Conservation (phyloP, 1,140 invertebrate genomes). For the fruit fly (Drosophila melanogaster) region DNA sequence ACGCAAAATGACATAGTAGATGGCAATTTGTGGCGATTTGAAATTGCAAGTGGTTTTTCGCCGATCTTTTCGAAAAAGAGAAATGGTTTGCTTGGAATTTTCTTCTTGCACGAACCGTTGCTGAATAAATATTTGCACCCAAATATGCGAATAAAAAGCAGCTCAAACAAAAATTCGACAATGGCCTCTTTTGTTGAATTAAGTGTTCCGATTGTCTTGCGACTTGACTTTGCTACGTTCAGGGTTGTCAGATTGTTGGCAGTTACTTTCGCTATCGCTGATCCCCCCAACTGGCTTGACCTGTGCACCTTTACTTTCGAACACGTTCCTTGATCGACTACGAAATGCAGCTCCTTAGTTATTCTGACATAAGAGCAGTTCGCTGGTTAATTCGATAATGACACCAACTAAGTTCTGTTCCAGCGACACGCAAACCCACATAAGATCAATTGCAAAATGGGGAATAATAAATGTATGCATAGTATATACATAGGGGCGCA, state of each 20-base stretch:
- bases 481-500: not conserved
- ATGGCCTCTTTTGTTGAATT: conserved; percentile 26
- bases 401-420: too few relatives aligned
- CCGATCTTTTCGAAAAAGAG: not conserved
- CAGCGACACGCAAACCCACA: conserved; percentile 10
- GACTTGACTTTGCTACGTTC: not conserved
- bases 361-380: conserved; percentile 2
- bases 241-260: conserved; percentile 9
- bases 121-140: conserved; percentile 17
- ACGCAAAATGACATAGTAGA: not conserved
- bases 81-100: not conserved
- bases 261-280: not conserved
- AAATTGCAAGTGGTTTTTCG: not conserved
- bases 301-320: not conserved
- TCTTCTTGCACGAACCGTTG: not conserved
- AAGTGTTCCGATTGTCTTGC: conserved; percentile 25
- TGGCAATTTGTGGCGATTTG: not conserved
- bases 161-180: not conserved
- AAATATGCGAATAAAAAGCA: not conserved
- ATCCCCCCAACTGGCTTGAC: not conserved
- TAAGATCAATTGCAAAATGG: not conserved
- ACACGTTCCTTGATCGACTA: not conserved
- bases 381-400: conserved; percentile 36
- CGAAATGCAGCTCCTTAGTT: not conserved
- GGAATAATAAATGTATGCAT: not conserved